Percentiles rank a stretch among this genome's conserved stretches.
Evolutionary conservation across 2,797 vertebrate species (phyloP).

Genomic region (Tinamus major): DNA sequence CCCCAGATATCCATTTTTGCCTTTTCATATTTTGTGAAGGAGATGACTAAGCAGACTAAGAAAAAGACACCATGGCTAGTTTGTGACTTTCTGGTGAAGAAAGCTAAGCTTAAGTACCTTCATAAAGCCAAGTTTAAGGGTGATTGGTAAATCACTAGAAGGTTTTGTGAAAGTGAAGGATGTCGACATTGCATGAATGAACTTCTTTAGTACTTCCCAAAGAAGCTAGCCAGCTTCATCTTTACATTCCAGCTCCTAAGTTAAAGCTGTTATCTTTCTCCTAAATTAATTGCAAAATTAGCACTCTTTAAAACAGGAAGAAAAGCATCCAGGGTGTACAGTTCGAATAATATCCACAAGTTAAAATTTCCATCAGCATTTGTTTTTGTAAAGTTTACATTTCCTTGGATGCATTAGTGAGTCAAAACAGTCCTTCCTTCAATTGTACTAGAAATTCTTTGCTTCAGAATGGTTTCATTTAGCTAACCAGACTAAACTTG

Average conservation of each 20-base stretch:
- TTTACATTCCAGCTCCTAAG: background rate
- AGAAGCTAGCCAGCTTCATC: background rate
- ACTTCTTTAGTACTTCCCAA: background rate
- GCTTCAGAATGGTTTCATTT: background rate
- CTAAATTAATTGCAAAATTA: background rate
- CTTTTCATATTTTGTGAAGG: background rate
- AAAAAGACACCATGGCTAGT: accelerated
- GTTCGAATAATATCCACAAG: background rate
- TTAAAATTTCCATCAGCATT: background rate
- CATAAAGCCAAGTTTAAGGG: background rate
- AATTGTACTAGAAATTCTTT: background rate
- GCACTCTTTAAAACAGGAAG: background rate
- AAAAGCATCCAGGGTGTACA: accelerated
- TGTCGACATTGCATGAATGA: background rate
- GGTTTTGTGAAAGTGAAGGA: background rate
- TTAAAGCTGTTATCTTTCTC: background rate
- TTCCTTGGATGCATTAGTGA: background rate
- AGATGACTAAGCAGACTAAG: background rate
- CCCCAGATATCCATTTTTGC: background rate
- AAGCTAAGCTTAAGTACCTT: background rate
- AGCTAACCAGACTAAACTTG: background rate
- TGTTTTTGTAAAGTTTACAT: background rate
- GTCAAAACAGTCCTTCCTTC: background rate
- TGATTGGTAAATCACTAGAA: background rate
- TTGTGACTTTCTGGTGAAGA: background rate